Percentiles rank a stretch among this genome's conserved stretches.
Conservation (phyloP, 92 coral and sea anemone genomes). For the Meandrina meandrites region DNA sequence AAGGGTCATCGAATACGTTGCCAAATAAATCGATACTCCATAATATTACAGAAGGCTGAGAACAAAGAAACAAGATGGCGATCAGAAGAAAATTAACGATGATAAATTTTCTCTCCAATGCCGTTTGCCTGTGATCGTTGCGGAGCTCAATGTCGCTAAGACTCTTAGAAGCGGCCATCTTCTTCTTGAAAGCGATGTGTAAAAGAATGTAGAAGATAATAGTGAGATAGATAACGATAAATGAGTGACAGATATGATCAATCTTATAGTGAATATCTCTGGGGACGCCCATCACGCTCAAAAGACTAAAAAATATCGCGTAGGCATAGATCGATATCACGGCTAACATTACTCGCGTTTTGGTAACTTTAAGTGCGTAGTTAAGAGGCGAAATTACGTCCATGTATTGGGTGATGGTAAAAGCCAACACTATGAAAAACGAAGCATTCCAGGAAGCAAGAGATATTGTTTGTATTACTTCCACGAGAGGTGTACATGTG, state of each 20-base stretch:
- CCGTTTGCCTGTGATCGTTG: background rate
- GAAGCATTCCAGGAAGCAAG: slow-evolving; percentile 20
- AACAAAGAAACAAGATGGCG: slow-evolving; percentile 19
- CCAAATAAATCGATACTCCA: background rate
- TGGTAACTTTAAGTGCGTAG: slow-evolving; percentile 41
- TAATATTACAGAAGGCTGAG: slow-evolving; percentile 23
- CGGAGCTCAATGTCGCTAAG: too few relatives aligned
- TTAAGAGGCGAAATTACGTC: slow-evolving; percentile 48
- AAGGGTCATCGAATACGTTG: background rate
- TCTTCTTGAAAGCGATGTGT: slow-evolving; percentile 15
- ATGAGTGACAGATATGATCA: slow-evolving; percentile 11
- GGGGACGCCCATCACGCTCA: background rate
- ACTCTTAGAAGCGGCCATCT: slow-evolving; percentile 8
- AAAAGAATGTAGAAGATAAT: slow-evolving; percentile 14
- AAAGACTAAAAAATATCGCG: background rate
- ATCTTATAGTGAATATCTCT: background rate
- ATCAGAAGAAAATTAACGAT: slow-evolving; percentile 41
- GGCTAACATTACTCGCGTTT: slow-evolving; percentile 3
- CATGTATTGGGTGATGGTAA: slow-evolving; percentile 46
- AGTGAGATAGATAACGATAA: background rate
- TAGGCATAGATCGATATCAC: background rate
- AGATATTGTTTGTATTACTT: background rate
- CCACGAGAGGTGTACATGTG: background rate
- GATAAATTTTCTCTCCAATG: slow-evolving; percentile 40
- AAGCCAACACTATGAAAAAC: slow-evolving; percentile 33